Evolutionary conservation across 2,888 invertebrate species (phyloP).

Genomic region (Harpalus rufipes): DNA sequence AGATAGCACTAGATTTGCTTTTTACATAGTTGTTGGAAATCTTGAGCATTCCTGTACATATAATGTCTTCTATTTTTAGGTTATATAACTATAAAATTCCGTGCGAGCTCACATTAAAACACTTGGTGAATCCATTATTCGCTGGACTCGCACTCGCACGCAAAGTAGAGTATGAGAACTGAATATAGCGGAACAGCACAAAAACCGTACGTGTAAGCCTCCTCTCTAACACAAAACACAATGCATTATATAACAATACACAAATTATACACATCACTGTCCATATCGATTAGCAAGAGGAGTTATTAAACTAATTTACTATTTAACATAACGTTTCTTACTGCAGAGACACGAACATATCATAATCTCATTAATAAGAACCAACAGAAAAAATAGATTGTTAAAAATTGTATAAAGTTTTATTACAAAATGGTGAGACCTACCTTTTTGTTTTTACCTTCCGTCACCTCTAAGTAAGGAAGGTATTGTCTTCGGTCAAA

Average conservation of each 20-base stretch:
- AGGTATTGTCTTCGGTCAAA: too few species aligned
- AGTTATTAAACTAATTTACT: constrained; percentile 22
- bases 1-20: constrained; percentile 40
- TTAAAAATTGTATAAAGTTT: too few species aligned
- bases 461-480: too few species aligned
- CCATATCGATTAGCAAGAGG: constrained; percentile 12
- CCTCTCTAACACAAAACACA: constrained; percentile 10
- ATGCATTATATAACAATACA: constrained; percentile 50
- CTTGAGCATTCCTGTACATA: constrained; percentile 32
- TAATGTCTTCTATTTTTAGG: constrained; percentile 59
- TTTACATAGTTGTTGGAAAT: constrained; percentile 32
- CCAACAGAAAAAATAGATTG: too few species aligned
- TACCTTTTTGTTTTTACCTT: too few species aligned
- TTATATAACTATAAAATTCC: constrained; percentile 60
- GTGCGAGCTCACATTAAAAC: constrained; percentile 57
- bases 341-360: not conserved
- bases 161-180: constrained; percentile 60
- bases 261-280: constrained; percentile 14
- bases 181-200: constrained; percentile 54
- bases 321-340: constrained; percentile 21
- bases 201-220: constrained; percentile 40
- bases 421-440: too few species aligned
- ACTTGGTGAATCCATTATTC: constrained; percentile 59
- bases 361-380: not conserved
- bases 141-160: constrained; percentile 44